These are phyloP conservation scores for Neodiprion pinetum DNA, from an alignment of 1,140 invertebrate species.

Conservation along the genomic window DNA sequence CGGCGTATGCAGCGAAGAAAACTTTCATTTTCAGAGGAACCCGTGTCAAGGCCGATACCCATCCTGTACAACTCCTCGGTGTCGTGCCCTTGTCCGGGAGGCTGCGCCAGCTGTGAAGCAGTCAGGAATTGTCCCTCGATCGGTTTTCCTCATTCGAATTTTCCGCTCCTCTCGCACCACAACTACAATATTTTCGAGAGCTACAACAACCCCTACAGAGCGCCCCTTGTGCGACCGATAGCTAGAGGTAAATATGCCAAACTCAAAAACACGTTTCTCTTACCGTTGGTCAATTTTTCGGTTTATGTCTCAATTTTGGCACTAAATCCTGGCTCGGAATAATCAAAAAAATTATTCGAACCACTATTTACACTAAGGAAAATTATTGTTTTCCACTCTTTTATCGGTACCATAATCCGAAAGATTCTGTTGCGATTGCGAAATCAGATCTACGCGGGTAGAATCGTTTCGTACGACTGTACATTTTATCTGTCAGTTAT, in stretches of 20 bases:
- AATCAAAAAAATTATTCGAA: too few species aligned
- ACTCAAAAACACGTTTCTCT: too few species aligned
- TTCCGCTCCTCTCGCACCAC: background rate
- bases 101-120: slow-evolving; percentile 38
- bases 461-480: too few species aligned
- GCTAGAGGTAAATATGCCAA: slow-evolving; percentile 41
- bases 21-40: background rate
- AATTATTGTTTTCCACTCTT: too few species aligned
- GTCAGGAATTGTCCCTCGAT: slow-evolving; percentile 32
- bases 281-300: too few species aligned
- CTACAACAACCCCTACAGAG: slow-evolving; percentile 42
- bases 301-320: too few species aligned
- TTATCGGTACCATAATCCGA: too few species aligned
- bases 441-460: too few species aligned
- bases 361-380: too few species aligned
- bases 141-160: slow-evolving; percentile 25
- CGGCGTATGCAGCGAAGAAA: background rate
- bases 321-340: too few species aligned
- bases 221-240: slow-evolving; percentile 45
- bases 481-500: too few species aligned
- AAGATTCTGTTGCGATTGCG: too few species aligned
- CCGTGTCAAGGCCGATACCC: slow-evolving; percentile 28
- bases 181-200: slow-evolving; percentile 38
- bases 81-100: slow-evolving; percentile 34
- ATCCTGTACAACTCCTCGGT: slow-evolving; percentile 28